phyloP scores from a whole-genome alignment of 2,113 vertebrate genomes.

The Boulengeromyrus knoepffleri region DNA sequence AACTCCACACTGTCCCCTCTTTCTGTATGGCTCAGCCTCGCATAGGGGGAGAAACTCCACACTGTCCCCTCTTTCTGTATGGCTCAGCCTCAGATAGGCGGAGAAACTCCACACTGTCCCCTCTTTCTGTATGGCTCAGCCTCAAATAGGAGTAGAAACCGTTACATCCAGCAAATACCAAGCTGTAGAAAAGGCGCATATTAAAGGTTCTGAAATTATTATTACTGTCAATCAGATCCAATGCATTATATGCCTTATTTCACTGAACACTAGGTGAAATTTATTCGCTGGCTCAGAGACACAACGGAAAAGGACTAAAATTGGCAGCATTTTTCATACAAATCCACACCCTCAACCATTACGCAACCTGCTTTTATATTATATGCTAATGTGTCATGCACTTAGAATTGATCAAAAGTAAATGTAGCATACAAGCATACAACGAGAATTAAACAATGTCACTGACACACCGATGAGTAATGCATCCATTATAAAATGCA shows the following conservation, averaged over 20 bases:
- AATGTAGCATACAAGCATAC: not conserved
- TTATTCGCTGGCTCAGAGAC: not conserved
- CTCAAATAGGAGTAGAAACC: not conserved
- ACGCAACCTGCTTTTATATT: not conserved
- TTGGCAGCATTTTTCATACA: not conserved
- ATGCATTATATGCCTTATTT: not conserved
- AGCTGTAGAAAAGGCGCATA: not conserved
- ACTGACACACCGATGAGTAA: not conserved
- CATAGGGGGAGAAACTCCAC: not conserved
- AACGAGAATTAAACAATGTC: not conserved
- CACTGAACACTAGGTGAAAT: not conserved
- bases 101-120: not conserved
- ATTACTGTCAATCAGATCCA: not conserved
- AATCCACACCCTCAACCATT: not conserved
- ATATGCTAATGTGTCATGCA: not conserved
- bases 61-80: not conserved
- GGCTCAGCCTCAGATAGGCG: not conserved
- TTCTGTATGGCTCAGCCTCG: not conserved
- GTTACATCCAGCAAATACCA: not conserved
- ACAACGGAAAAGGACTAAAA: not conserved
- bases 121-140: not conserved
- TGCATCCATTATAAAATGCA: not conserved
- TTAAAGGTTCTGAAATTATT: not conserved
- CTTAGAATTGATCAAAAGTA: not conserved
- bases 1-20: not conserved